Evolutionary conservation across 2,888 invertebrate species (phyloP), one percentile per base, ranked within the genome.

Genomic region (Amphipoea oculea): DNA sequence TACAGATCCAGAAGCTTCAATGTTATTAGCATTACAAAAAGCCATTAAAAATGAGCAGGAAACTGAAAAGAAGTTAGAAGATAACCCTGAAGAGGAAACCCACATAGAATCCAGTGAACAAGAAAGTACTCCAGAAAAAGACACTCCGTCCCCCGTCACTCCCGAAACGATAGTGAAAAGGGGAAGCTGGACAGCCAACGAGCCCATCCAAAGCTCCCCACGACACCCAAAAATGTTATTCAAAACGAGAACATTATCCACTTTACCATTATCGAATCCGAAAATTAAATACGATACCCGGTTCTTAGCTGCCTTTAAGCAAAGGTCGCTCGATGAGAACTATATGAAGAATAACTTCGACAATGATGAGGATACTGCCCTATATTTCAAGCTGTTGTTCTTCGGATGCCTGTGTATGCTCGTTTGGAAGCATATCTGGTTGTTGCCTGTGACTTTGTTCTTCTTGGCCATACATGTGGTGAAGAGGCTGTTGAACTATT

Each of bases 391-490:
- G 90, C 97, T 98, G 7, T 95, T 99, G 20, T 97, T 99, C 87
- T 99, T 99, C 97, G 98, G 98, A 4, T 99, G 99, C 89, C 95
- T 98, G 12, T 97, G 98, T 75, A 99, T 99, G 96, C 97, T 99
- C 54, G 97, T 99, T 29, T 99, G 99, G 98, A 98, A 98, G 90
- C 98, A 99, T 91, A 97, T 98, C 74, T 99, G 99, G 98, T 95
- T 99, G 79, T 95, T 99, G 85, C 98, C 98, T 12, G 97, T 99
- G 45, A 96, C 99, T 74, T 97, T 98, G 2, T 97, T 99, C 87
- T 99, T 99, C 12, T 96, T 99, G 77, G 97, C 97, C 1, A 98
- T 98, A 87, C 98, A 98, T 93, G 95, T 97, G 17, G 90, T 98
- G 23, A 94, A 97, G 94, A 95, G 96, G 92, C 79, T 94, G 87